Percentiles rank a stretch among this genome's conserved stretches.
Evolutionary conservation across 2,113 vertebrate genomes (phyloP).

Genomic region (Acrocephalus arundinaceus): DNA sequence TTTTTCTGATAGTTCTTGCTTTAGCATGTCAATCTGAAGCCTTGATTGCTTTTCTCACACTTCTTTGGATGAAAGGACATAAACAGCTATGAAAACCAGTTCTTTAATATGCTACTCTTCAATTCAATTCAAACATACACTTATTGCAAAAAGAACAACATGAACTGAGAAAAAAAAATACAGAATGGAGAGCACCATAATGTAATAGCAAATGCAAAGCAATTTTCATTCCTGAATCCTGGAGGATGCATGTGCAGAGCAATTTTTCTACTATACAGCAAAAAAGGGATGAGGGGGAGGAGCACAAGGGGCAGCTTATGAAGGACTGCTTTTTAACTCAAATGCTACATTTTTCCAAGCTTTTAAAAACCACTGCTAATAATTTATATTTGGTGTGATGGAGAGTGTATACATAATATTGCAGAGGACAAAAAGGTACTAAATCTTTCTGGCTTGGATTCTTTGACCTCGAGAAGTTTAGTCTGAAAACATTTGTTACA

Average conservation of each 20-base stretch:
- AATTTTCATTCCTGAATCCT: slow-evolving; percentile 54
- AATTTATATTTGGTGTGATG: not conserved
- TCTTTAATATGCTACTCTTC: slow-evolving; percentile 47
- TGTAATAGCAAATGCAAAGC: slow-evolving; percentile 38
- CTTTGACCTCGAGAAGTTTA: slow-evolving; percentile 49
- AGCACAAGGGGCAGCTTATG: not conserved
- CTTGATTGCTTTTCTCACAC: slow-evolving; percentile 66
- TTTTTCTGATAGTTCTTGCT: slow-evolving; percentile 49
- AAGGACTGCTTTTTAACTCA: not conserved
- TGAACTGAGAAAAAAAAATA: not conserved
- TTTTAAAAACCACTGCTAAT: not conserved
- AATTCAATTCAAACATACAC: slow-evolving; percentile 63
- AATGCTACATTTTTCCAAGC: not conserved
- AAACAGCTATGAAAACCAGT: slow-evolving; percentile 66
- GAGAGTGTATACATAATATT: not conserved
- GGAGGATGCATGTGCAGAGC: not conserved
- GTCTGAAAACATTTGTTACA: slow-evolving; percentile 40
- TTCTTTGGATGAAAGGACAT: slow-evolving; percentile 69
- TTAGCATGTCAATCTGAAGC: slow-evolving; percentile 46
- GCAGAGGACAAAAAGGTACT: slow-evolving; percentile 23
- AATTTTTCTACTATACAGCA: slow-evolving; percentile 33
- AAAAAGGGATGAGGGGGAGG: slow-evolving; percentile 19
- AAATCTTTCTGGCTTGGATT: slow-evolving; percentile 5
- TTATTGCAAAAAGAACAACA: slow-evolving; percentile 58
- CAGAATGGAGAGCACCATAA: slow-evolving; percentile 2